Base-by-base conservation (phyloP, 2,113 vertebrate genomes). In the Rostratula benghalensis region DNA sequence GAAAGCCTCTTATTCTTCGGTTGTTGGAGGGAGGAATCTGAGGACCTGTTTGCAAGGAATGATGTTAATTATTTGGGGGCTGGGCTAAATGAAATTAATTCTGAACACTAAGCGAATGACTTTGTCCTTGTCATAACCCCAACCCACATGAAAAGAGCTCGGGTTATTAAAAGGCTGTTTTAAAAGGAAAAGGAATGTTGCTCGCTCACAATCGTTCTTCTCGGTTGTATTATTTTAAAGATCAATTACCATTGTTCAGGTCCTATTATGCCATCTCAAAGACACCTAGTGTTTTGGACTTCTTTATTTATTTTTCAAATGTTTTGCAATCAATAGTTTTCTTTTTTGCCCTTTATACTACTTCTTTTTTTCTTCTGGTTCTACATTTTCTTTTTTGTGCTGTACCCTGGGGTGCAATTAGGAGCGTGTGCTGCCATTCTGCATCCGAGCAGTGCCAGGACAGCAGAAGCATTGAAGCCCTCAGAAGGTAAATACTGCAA, bases 351-450 rank as follows among this genome's bases (percentile, higher is more conserved):
- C 12, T 13, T 25, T 37, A 0, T 39, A 51, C 3, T 17, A 51
- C n/a, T n/a, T 24, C 41, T 60, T 41, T 21, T 17, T 41, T 43
- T 33, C 33, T 64, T 46, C 59, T 45, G 57, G 15, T 56, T 69
- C 68, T 94, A 20, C 41, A 14, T 93, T 59, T 59, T 82, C 35
- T 60, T n/a, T n/a, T 57, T 37, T 50, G 18, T 93, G 73, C 46
- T 82, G 25, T 68, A 77, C 93, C 73, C 95, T 7, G 16, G 96
- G 83, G 94, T 90, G 53, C 90, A 78, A 68, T 97, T 96, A 97
- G 93, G 80, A 93, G 64, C 46, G 65, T 75, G 90, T 35, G 92
- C 89, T 97, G 75, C 93, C 76, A 10, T 83, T 73, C 91, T 91
- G 81, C 76, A 75, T 94, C 96, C 69, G 93, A 96, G 93, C 9